Evolutionary conservation across 2,113 vertebrate genomes (phyloP).

Genomic region (Uria lomvia): DNA sequence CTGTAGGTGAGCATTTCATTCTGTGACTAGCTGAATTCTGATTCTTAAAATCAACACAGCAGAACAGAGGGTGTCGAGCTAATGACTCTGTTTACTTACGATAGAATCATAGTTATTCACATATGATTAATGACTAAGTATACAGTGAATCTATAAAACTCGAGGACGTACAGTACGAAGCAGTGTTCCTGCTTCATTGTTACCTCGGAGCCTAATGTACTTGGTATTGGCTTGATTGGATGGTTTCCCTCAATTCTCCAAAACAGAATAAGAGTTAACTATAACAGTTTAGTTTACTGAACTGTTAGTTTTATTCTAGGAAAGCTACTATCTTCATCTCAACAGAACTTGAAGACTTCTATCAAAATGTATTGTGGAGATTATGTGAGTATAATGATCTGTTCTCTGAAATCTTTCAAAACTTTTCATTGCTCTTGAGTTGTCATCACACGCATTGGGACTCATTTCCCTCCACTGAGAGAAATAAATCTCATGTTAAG

Average conservation of each 20-base stretch:
- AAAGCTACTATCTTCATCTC: neutral
- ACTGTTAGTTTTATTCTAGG: neutral
- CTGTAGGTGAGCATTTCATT: conserved; percentile 32
- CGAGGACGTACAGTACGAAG: neutral
- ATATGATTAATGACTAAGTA: conserved; percentile 57
- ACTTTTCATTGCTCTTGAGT: neutral
- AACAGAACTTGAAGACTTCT: neutral
- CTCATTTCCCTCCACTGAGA: neutral
- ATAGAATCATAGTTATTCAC: conserved; percentile 41
- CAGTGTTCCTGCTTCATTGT: neutral
- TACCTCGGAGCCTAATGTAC: neutral
- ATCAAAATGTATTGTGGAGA: conserved; percentile 70
- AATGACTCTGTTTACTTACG: conserved; percentile 62
- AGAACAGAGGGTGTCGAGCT: neutral
- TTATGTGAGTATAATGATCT: conserved; percentile 71
- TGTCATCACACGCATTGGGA: neutral
- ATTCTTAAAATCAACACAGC: conserved; percentile 63
- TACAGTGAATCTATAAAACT: conserved; percentile 23
- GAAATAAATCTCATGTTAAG: neutral
- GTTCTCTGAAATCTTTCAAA: neutral
- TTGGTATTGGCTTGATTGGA: neutral
- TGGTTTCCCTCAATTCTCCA: neutral
- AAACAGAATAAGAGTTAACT: neutral
- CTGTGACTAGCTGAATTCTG: conserved; percentile 20
- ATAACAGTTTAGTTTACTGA: neutral